phyloP scores from a whole-genome alignment of 1,140 invertebrate genomes.

The Drosophila orena region DNA sequence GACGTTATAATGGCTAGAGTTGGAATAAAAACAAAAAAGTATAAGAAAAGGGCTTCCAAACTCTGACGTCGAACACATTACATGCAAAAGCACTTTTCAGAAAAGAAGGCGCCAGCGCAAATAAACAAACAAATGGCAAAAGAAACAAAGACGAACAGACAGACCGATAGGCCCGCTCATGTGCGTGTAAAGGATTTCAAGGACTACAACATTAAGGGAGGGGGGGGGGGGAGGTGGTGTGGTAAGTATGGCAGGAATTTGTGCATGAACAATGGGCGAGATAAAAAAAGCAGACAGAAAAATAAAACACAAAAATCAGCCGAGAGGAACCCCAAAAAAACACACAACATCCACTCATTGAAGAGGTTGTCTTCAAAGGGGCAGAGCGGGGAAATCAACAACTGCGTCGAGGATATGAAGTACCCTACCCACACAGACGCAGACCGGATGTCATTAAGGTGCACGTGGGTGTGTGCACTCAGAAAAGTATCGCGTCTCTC shows the following conservation, averaged over 20 bases:
- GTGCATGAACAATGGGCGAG: conserved; percentile 72
- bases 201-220: conserved; percentile 73
- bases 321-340: conserved; percentile 34
- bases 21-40: not conserved
- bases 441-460: conserved; percentile 75
- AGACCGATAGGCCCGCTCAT: conserved; percentile 57
- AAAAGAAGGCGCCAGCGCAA: conserved; percentile 79
- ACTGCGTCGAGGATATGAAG: conserved; percentile 40
- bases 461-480: conserved; percentile 21
- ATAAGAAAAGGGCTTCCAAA: conserved; percentile 32
- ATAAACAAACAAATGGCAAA: conserved; percentile 81
- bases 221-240: not conserved
- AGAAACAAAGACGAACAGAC: conserved; percentile 63
- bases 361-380: conserved; percentile 37
- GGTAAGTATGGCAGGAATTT: conserved; percentile 58
- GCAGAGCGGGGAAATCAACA: conserved; percentile 15
- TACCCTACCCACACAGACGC: conserved; percentile 27
- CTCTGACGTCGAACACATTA: conserved; percentile 79
- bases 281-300: conserved; percentile 23
- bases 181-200: conserved; percentile 74
- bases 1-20: conserved; percentile 6
- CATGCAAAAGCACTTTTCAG: conserved; percentile 81
- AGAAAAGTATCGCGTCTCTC: not conserved
- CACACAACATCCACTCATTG: conserved; percentile 48
- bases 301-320: conserved; percentile 25